Conservation (phyloP, 2,888 invertebrate species). For the Sepiola atlantica region DNA sequence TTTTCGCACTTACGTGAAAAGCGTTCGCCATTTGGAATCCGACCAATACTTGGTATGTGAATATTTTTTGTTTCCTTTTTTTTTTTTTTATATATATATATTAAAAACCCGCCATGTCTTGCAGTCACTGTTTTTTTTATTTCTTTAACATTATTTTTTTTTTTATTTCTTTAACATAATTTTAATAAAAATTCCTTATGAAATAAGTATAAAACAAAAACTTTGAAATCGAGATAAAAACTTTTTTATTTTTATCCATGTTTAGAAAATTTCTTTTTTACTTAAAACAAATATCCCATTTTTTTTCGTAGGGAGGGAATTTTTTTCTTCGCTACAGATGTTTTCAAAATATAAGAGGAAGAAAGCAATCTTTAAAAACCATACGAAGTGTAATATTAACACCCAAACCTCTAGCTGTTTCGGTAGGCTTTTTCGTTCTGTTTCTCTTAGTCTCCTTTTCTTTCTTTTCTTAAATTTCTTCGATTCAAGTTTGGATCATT, state of each 20-base stretch:
- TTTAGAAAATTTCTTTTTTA: background rate
- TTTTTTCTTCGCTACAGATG: background rate
- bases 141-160: no score
- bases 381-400: background rate
- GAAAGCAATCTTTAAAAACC: background rate
- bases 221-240: conserved; percentile 24
- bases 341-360: conserved; percentile 32
- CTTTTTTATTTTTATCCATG: background rate
- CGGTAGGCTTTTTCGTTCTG: background rate
- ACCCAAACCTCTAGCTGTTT: background rate
- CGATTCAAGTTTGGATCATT: no score
- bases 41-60: background rate
- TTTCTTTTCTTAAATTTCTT: no score
- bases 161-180: background rate
- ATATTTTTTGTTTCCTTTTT: background rate
- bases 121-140: background rate
- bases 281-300: background rate
- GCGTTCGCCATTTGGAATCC: background rate
- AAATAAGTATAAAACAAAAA: conserved; percentile 24
- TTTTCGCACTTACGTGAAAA: background rate
- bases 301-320: conserved; percentile 20
- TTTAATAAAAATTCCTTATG: background rate
- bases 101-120: no score
- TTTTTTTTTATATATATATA: no score
- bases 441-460: background rate